Percentiles rank a stretch among this genome's conserved stretches.
Conservation (phyloP, 30 jellyfish, hydroid and myxozoan species). For the Rhopilema esculentum region DNA sequence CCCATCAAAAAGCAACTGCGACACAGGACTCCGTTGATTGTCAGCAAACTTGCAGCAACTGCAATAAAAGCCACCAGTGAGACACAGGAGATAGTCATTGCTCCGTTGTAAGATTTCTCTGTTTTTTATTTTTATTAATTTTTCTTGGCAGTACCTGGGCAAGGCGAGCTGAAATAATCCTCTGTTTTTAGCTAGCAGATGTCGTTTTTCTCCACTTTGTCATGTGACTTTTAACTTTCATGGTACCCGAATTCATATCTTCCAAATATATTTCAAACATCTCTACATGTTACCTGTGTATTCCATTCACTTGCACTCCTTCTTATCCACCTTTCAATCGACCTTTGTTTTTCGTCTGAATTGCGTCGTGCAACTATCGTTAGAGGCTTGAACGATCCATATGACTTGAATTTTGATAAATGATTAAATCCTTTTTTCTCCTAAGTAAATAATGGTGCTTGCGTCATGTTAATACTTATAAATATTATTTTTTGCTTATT, state of each 20-base stretch:
- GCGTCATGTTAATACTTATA: too few relatives aligned
- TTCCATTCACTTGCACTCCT: not conserved
- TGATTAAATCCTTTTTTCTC: too few relatives aligned
- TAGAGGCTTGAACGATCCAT: too few relatives aligned
- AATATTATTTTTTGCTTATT: too few relatives aligned
- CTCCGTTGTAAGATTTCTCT: not conserved
- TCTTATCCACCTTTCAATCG: not conserved
- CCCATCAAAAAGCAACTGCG: conserved; percentile 45
- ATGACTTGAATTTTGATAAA: too few relatives aligned
- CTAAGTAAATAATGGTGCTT: too few relatives aligned
- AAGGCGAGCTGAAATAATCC: not conserved
- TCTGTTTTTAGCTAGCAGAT: not conserved
- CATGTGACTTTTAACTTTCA: not conserved
- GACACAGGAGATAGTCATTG: conserved; percentile 32
- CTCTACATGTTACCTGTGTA: not conserved
- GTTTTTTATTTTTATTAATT: not conserved
- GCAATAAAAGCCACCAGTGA: conserved; percentile 32
- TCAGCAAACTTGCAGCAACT: conserved; percentile 36
- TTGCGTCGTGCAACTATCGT: too few relatives aligned
- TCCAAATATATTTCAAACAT: not conserved
- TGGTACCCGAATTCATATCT: conserved; percentile 3
- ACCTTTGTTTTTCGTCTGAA: too few relatives aligned
- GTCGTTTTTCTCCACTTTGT: not conserved
- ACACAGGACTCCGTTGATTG: conserved; percentile 6
- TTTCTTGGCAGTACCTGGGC: not conserved